Percentiles rank a stretch among this genome's conserved stretches.
Evolutionary conservation across 2,113 vertebrate genomes (phyloP).

Genomic region (Mesoclemmys tuberculata): DNA sequence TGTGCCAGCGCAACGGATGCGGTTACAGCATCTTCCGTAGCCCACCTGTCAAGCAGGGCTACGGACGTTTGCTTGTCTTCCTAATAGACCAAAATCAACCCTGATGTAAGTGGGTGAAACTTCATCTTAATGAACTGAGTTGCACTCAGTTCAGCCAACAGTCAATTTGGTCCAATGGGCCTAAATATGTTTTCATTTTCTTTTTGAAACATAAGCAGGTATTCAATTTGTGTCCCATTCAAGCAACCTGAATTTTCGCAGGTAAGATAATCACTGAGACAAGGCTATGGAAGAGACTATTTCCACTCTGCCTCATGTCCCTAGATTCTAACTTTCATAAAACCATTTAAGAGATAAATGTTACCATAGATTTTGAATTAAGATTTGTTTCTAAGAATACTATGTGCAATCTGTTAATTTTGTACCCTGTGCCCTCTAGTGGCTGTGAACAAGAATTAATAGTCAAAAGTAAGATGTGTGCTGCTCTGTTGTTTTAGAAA

Average conservation of each 20-base stretch:
- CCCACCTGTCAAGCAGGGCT: background rate
- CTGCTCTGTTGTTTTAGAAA: background rate
- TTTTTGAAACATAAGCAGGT: background rate
- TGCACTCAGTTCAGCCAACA: background rate
- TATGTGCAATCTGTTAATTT: background rate
- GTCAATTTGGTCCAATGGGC: background rate
- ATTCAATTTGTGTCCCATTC: background rate
- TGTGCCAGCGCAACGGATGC: background rate
- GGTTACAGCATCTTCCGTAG: background rate
- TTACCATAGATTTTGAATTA: background rate
- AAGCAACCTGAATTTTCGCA: background rate
- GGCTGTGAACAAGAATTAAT: background rate
- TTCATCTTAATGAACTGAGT: accelerated
- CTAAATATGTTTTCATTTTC: background rate
- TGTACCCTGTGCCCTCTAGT: background rate
- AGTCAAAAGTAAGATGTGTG: background rate
- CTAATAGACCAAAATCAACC: background rate
- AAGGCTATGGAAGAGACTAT: background rate
- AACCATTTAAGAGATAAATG: background rate
- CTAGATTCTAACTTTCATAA: background rate
- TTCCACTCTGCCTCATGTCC: background rate
- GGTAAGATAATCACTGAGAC: background rate
- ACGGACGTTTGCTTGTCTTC: background rate
- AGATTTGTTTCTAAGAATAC: background rate
- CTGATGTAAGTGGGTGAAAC: background rate